These are phyloP conservation scores for Umimayanthus kanabou DNA, from an alignment of 92 coral and sea anemone species.

Conservation along the genomic window DNA sequence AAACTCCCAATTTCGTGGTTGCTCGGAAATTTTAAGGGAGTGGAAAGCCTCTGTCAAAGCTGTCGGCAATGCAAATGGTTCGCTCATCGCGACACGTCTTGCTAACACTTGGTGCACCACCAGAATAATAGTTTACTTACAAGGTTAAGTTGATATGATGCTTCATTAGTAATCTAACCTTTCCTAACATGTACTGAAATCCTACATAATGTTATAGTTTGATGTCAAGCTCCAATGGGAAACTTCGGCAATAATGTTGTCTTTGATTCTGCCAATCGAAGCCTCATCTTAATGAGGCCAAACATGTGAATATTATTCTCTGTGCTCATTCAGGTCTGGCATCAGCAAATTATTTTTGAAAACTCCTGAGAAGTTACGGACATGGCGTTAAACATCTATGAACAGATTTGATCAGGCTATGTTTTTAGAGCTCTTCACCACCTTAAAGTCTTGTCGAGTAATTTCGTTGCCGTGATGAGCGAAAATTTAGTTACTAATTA, in stretches of 20 bases:
- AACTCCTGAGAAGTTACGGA: not conserved
- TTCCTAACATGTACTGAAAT: not conserved
- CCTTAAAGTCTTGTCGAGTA: not conserved
- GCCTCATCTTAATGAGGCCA: not conserved
- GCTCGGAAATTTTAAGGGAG: slow-evolving; percentile 23
- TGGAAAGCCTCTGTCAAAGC: slow-evolving; percentile 24
- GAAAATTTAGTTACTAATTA: not conserved
- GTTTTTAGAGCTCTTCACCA: not conserved
- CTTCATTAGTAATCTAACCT: not conserved
- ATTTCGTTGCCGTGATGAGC: not conserved
- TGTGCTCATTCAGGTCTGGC: not conserved
- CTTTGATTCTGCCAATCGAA: slow-evolving; percentile 24
- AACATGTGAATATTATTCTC: not conserved
- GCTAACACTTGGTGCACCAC: not conserved
- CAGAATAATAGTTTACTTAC: not conserved
- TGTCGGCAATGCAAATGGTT: slow-evolving; percentile 3
- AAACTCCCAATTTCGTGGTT: slow-evolving; percentile 36
- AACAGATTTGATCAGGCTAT: not conserved
- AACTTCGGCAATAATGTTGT: not conserved
- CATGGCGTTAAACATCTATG: not conserved
- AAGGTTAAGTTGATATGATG: not conserved
- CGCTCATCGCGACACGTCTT: not conserved
- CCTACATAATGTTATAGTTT: not conserved
- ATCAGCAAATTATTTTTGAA: not conserved
- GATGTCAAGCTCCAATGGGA: not conserved